phyloP scores from a whole-genome alignment of 2,797 vertebrate species.

The Cercopithecus mitis region DNA sequence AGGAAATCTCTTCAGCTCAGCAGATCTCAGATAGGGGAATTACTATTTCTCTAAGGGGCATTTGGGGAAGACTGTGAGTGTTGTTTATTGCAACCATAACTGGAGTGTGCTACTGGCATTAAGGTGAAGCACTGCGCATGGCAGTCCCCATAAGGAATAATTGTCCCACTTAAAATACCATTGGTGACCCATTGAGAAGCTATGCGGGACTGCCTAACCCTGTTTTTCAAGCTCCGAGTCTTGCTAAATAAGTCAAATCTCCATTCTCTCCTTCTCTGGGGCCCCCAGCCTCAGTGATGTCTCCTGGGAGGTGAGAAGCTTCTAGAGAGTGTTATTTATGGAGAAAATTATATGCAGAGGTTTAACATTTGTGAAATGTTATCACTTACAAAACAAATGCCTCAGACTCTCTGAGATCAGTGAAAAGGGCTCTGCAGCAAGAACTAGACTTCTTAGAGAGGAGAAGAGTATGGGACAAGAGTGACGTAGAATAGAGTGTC shows the following conservation, averaged over 20 bases:
- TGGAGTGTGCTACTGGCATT: background rate
- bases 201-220: rapidly evolving
- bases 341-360: background rate
- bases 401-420: background rate
- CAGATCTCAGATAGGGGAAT: background rate
- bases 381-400: background rate
- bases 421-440: background rate
- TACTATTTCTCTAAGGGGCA: background rate
- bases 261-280: background rate
- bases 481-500: background rate
- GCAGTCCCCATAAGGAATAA: rapidly evolving
- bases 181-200: background rate
- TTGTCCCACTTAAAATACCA: background rate
- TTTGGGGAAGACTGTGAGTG: background rate
- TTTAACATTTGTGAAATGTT: background rate
- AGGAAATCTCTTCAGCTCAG: background rate
- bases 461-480: background rate
- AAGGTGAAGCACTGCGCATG: background rate
- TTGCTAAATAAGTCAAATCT: background rate
- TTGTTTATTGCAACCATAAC: background rate
- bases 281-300: background rate
- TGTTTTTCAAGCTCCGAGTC: background rate
- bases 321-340: background rate
- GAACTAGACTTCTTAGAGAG: background rate
- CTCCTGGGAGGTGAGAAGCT: background rate